Evolutionary conservation across 2,113 vertebrate genomes (phyloP).

Genomic region (Tinamus guttatus): DNA sequence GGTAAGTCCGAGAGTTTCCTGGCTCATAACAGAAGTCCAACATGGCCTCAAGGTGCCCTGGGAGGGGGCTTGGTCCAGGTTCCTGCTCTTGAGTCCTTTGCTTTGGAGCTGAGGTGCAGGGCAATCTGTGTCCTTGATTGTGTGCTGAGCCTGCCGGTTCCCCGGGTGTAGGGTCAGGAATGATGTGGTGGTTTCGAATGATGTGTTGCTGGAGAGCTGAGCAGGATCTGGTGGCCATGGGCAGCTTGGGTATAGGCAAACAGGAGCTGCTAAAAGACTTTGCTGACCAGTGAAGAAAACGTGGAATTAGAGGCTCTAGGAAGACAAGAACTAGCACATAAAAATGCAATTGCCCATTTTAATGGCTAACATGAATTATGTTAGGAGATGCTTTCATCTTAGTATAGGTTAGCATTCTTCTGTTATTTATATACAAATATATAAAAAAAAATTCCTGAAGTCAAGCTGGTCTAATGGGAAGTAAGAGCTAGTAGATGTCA

Average conservation of each 20-base stretch:
- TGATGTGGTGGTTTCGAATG: background rate
- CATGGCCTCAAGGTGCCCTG: background rate
- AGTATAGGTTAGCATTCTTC: slow-evolving; percentile 46
- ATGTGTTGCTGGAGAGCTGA: background rate
- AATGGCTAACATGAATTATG: slow-evolving; percentile 53
- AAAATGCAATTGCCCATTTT: slow-evolving; percentile 34
- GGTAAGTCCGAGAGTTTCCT: background rate
- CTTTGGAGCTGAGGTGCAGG: background rate
- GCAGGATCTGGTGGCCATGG: background rate
- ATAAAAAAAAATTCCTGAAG: slow-evolving; percentile 74
- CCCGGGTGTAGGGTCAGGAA: background rate
- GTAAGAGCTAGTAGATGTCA: slow-evolving; percentile 68
- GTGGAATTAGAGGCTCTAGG: background rate
- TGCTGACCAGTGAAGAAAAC: slow-evolving; percentile 4
- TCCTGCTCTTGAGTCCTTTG: background rate
- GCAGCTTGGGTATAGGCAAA: background rate
- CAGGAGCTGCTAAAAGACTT: background rate
- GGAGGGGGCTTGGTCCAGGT: background rate
- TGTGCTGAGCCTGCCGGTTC: background rate
- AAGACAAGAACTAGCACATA: background rate
- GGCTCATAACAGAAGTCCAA: background rate
- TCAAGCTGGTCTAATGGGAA: slow-evolving; percentile 76
- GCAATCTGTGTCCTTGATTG: background rate
- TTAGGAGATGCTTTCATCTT: slow-evolving; percentile 64
- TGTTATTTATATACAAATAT: slow-evolving; percentile 72